Percentiles rank a stretch among this genome's conserved stretches.
Conservation (phyloP, 2,888 invertebrate species). For the Unio pictorum region DNA sequence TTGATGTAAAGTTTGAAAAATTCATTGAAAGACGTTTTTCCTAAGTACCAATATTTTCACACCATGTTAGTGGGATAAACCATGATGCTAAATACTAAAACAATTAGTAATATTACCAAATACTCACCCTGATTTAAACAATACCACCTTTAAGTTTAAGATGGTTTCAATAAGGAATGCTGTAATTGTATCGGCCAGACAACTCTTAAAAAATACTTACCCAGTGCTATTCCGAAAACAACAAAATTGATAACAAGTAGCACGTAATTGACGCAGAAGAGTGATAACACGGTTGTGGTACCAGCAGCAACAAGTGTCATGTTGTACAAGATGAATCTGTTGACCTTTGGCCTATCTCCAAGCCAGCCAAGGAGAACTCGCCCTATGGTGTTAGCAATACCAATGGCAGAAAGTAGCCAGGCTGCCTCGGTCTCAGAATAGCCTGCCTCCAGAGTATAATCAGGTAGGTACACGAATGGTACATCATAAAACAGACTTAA, state of each 20-base stretch:
- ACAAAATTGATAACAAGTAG: background rate
- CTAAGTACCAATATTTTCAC: too few relatives aligned
- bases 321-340: conserved; percentile 91
- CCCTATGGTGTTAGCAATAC: conserved; percentile 92
- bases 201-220: too few relatives aligned
- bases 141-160: too few relatives aligned
- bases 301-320: conserved; percentile 89
- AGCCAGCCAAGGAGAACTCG: conserved; percentile 78
- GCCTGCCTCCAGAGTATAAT: conserved; percentile 74
- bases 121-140: too few relatives aligned
- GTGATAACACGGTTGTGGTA: conserved; percentile 84
- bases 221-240: too few relatives aligned
- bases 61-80: too few relatives aligned
- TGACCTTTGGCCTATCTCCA: conserved; percentile 79
- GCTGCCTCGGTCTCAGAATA: conserved; percentile 73
- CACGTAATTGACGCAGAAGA: conserved; percentile 77
- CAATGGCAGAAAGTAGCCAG: conserved; percentile 87
- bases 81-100: too few relatives aligned
- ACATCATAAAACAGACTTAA: conserved; percentile 94
- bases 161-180: background rate
- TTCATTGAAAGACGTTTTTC: too few relatives aligned
- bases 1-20: too few relatives aligned
- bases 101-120: too few relatives aligned
- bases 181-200: conserved; percentile 3
- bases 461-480: conserved; percentile 89